Base-by-base conservation (phyloP, 2,888 invertebrate species). In the Epistrophe eligans region DNA sequence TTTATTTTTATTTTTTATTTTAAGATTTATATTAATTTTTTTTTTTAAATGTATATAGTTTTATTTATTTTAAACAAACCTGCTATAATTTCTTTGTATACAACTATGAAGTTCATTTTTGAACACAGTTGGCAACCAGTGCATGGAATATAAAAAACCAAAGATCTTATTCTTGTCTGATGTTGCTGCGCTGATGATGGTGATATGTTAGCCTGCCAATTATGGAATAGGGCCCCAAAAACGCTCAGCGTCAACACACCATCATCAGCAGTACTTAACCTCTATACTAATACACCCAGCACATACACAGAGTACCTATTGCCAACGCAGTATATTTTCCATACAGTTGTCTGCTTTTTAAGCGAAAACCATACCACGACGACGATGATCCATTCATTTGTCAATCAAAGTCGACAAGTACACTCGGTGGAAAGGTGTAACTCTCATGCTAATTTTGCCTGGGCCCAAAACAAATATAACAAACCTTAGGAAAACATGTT, bases 401-500 rank as follows among this genome's bases (percentile, higher is more conserved):
- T 87, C 87, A 87, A 87, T 87, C 87, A 87, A 71, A 79, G 40
- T 71, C 82, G 79, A 79, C 82, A 87, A n/a, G 82, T 82, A 58
- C 71, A 82, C 87, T 76, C 82, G 60, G 76, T 43, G 55, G 76
- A 79, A 82, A 87, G 87, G 87, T 82, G 87, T 87, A 87, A 79
- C 71, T 79, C 82, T 82, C 79, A 87, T 87, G 87, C 82, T 82
- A 87, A 87, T 87, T 87, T 87, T 13, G 50, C 40, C 28, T 71
- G 13, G 52, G 64, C 77, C 55, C 77, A 19, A 81, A 73, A 64
- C 81, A 82, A 81, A 85, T 67, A 57, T 50, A 82, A 55, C 79
- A 77, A 74, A 87, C 70, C 79, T 82, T 76, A 80, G 77, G 76
- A 72, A 71, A 79, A 79, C 84, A 85, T 77, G 82, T 71, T 64